phyloP scores from a whole-genome alignment of 2,888 invertebrate genomes.

The Trilocha varians region DNA sequence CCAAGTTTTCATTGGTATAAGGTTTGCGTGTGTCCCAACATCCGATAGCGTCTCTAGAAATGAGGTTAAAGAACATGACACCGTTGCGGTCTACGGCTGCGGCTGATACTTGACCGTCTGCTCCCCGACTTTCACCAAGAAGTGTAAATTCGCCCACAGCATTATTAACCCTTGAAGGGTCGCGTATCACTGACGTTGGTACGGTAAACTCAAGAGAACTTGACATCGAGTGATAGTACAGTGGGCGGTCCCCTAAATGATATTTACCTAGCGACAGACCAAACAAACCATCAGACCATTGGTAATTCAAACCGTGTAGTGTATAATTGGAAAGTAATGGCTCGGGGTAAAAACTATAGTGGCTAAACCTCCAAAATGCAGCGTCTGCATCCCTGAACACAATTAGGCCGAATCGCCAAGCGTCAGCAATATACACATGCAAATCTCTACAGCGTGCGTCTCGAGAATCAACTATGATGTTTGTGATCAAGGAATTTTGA shows the following conservation, averaged over 20 bases:
- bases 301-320: conserved; percentile 82
- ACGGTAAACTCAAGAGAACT: conserved; percentile 85
- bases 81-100: conserved; percentile 82
- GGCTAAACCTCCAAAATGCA: conserved; percentile 78
- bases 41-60: conserved; percentile 83
- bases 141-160: conserved; percentile 54
- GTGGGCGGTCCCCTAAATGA: conserved; percentile 71
- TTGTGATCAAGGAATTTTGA: conserved; percentile 79
- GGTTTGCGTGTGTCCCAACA: conserved; percentile 89
- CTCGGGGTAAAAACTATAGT: conserved; percentile 80
- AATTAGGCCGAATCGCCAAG: conserved; percentile 77
- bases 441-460: conserved; percentile 75
- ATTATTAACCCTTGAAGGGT: conserved; percentile 64
- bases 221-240: conserved; percentile 89
- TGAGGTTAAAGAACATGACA: conserved; percentile 86
- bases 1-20: conserved; percentile 77
- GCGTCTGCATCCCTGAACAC: conserved; percentile 75
- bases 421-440: conserved; percentile 80
- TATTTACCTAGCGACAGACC: conserved; percentile 80
- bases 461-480: conserved; percentile 77
- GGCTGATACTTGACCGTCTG: conserved; percentile 81
- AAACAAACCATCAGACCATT: conserved; percentile 88
- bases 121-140: conserved; percentile 70
- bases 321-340: conserved; percentile 83
- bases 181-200: conserved; percentile 78